Conservation (phyloP, 2,888 invertebrate species). For the Tetropium fuscum region DNA sequence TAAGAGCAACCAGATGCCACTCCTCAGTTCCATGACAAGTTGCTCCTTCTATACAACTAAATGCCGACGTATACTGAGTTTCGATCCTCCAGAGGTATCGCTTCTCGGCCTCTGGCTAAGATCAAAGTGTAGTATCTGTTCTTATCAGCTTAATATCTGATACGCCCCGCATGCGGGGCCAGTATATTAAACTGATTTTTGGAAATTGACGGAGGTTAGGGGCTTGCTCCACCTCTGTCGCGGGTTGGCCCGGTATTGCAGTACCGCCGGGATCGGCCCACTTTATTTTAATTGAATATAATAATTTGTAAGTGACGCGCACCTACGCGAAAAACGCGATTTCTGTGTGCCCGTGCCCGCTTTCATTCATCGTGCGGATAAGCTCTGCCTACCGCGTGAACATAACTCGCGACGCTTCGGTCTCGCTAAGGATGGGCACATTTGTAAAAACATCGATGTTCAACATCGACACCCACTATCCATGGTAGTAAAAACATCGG, state of each 20-base stretch:
- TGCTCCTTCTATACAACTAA: neutral
- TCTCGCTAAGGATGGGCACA: no score
- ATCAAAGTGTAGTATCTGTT: conserved; percentile 77
- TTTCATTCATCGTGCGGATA: no score
- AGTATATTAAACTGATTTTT: conserved; percentile 70
- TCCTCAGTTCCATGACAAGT: neutral
- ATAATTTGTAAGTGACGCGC: no score
- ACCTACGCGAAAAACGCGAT: no score
- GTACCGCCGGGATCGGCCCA: conserved; percentile 74
- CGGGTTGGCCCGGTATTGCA: conserved; percentile 78
- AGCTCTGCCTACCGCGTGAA: no score
- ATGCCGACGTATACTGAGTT: neutral
- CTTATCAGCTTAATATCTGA: conserved; percentile 80
- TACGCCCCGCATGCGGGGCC: conserved; percentile 68
- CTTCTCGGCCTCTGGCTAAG: conserved; percentile 66
- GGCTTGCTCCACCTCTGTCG: conserved; percentile 73
- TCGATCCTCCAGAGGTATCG: conserved; percentile 21
- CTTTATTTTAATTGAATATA: no score
- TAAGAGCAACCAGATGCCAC: neutral
- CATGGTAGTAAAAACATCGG: no score
- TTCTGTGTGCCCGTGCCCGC: no score
- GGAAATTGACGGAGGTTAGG: conserved; percentile 65
- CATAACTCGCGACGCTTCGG: no score
- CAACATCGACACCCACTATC: no score
- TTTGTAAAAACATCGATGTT: no score